Evolutionary conservation across 2,797 vertebrate species (phyloP).

Genomic region (Harpagifer antarcticus): DNA sequence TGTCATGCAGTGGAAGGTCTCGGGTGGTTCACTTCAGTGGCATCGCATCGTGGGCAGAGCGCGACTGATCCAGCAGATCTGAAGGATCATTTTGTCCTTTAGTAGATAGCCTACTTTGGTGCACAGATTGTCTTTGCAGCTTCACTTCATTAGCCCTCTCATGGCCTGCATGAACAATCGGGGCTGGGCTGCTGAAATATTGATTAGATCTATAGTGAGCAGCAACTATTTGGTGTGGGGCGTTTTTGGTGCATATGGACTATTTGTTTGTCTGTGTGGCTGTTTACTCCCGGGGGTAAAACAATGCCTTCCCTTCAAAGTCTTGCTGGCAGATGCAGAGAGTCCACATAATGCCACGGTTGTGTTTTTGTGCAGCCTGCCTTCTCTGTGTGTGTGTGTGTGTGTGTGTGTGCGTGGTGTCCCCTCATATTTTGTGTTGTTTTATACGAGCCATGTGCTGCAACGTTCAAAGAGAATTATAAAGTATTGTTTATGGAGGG

Average conservation of each 20-base stretch:
- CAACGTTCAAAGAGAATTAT: slow-evolving; percentile 80
- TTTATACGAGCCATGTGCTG: slow-evolving; percentile 63
- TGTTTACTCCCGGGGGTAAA: slow-evolving; percentile 69
- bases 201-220: slow-evolving; percentile 69
- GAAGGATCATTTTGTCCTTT: slow-evolving; percentile 67
- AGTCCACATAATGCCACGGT: slow-evolving; percentile 56
- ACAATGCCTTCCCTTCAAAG: slow-evolving; percentile 71
- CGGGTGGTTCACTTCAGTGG: slow-evolving; percentile 50
- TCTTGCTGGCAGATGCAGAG: slow-evolving; percentile 62
- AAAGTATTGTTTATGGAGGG: slow-evolving; percentile 74
- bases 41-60: slow-evolving; percentile 47
- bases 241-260: slow-evolving; percentile 49
- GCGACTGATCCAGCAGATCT: slow-evolving; percentile 56
- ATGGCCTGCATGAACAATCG: slow-evolving; percentile 74
- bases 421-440: slow-evolving; percentile 68
- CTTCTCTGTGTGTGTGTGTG: slow-evolving; percentile 34
- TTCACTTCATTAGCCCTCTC: slow-evolving; percentile 71
- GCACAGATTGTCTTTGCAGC: slow-evolving; percentile 69
- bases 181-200: slow-evolving; percentile 76
- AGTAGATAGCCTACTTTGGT: slow-evolving; percentile 59
- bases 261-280: slow-evolving; percentile 60
- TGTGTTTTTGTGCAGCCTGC: slow-evolving; percentile 40
- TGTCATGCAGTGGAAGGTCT: slow-evolving; percentile 54
- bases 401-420: slow-evolving; percentile 35
- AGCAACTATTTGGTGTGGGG: slow-evolving; percentile 23